Conservation (phyloP, 2,113 vertebrate genomes). For the Vanacampus margaritifer region DNA sequence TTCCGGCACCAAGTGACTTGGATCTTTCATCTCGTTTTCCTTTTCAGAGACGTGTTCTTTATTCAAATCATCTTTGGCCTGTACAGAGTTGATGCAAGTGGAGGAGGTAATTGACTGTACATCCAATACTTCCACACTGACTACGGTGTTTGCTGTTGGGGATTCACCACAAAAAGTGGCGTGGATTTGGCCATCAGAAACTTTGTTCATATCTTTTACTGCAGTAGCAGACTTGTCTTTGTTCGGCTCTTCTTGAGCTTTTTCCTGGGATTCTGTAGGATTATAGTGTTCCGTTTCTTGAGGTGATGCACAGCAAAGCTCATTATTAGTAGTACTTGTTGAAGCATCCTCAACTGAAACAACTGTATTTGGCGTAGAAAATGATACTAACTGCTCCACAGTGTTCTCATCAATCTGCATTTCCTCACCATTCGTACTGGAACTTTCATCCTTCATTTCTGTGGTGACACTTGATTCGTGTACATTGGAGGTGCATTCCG, state of each 20-base stretch:
- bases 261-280: background rate
- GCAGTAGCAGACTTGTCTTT: background rate
- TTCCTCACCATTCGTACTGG: conserved; percentile 2
- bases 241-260: background rate
- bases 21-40: background rate
- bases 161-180: conserved; percentile 1
- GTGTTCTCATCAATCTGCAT: conserved; percentile 10
- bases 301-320: background rate
- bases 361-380: conserved; percentile 12
- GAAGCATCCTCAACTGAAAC: background rate
- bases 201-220: conserved; percentile 26
- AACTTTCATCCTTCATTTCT: background rate
- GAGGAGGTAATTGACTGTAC: background rate
- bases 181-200: background rate
- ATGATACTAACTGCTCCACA: background rate
- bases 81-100: background rate
- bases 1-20: conserved; percentile 1
- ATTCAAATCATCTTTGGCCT: background rate
- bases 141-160: background rate
- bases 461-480: conserved; percentile 1
- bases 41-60: conserved; percentile 8
- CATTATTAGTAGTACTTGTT: background rate
- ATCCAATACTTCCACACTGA: background rate
- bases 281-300: background rate
- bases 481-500: conserved; percentile 8